These are phyloP conservation scores for Sarcophaga peregrina DNA, from an alignment of 1,140 invertebrate genomes.

Conservation along the genomic window DNA sequence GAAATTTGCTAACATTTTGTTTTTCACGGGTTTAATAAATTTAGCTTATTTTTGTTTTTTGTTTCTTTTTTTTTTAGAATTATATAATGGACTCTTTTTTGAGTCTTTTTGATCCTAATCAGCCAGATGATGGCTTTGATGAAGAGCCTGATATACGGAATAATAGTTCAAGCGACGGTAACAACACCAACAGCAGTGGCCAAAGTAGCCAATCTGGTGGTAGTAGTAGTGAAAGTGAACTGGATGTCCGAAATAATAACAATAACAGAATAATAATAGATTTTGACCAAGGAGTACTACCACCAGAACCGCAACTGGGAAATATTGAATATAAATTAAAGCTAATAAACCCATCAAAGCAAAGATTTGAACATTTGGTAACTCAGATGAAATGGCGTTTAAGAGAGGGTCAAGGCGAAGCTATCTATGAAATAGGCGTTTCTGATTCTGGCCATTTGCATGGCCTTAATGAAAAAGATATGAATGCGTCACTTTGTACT, in stretches of 20 bases:
- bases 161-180: conserved; percentile 48
- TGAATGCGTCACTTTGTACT: conserved; percentile 84
- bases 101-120: conserved; percentile 78
- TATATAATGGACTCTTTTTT: conserved; percentile 67
- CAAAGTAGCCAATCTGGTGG: conserved; percentile 40
- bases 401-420: conserved; percentile 89
- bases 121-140: conserved; percentile 61
- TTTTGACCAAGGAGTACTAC: conserved; percentile 72
- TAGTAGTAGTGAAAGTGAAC: conserved; percentile 58
- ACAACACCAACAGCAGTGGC: conserved; percentile 18
- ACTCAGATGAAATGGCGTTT: conserved; percentile 93
- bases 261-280: conserved; percentile 65
- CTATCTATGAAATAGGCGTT: conserved; percentile 96
- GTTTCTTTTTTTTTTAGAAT: too few relatives aligned
- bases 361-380: conserved; percentile 88
- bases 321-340: conserved; percentile 96
- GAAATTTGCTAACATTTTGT: too few relatives aligned
- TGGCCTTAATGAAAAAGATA: conserved; percentile 82
- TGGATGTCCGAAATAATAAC: conserved; percentile 48
- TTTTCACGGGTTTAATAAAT: too few relatives aligned
- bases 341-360: conserved; percentile 83
- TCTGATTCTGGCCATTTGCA: conserved; percentile 90
- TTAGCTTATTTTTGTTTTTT: not conserved
- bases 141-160: conserved; percentile 57
- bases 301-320: conserved; percentile 89